Evolutionary conservation across 2,113 vertebrate species (phyloP).

Genomic region (Zingel zingel): DNA sequence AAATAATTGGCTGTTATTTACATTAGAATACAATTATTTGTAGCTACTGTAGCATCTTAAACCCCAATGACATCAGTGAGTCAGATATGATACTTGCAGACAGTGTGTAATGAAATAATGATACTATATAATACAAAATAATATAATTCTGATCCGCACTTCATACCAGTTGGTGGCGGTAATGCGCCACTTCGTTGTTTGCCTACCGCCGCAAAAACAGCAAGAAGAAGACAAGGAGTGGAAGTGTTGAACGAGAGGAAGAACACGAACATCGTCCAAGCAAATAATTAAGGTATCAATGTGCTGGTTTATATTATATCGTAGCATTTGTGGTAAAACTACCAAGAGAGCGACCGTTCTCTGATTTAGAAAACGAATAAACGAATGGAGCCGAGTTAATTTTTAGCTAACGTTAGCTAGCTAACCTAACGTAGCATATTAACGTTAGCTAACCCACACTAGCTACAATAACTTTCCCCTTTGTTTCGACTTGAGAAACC

Average conservation of each 20-base stretch:
- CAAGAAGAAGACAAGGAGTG: neutral
- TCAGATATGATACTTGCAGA: neutral
- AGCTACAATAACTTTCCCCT: neutral
- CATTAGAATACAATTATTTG: neutral
- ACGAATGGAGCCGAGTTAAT: neutral
- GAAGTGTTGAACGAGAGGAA: neutral
- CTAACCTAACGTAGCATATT: neutral
- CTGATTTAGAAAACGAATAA: neutral
- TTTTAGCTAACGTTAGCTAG: neutral
- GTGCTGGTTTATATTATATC: neutral
- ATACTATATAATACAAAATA: neutral
- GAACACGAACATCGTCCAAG: neutral
- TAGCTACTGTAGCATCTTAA: neutral
- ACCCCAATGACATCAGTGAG: neutral
- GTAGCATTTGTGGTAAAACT: neutral
- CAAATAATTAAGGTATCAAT: neutral
- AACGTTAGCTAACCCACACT: neutral
- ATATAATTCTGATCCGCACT: neutral
- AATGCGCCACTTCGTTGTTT: neutral
- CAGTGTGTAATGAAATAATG: too few relatives aligned
- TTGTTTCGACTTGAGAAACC: neutral
- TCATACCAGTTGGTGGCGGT: slow-evolving; percentile 32
- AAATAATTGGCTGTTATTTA: neutral
- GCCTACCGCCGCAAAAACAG: neutral
- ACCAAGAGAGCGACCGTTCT: accelerated